phyloP scores from a whole-genome alignment of 1,140 invertebrate genomes.

The Drosophila trapezifrons region DNA sequence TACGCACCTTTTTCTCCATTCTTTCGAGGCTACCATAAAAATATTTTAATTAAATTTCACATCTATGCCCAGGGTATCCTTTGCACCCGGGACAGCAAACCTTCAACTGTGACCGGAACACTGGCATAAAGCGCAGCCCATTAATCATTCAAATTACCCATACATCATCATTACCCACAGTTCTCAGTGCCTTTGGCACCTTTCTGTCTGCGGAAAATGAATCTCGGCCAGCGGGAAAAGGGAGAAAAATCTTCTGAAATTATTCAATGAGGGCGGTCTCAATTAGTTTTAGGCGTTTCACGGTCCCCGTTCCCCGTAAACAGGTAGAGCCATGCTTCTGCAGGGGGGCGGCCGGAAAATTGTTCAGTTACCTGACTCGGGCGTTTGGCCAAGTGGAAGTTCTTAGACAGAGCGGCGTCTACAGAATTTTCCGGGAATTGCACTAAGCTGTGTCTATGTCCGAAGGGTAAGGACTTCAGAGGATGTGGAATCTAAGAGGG shows the following conservation, averaged over 20 bases:
- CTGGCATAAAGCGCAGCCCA: conserved; percentile 72
- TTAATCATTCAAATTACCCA: conserved; percentile 82
- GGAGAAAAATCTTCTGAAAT: conserved; percentile 65
- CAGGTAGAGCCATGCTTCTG: conserved; percentile 49
- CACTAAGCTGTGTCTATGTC: conserved; percentile 56
- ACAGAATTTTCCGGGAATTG: conserved; percentile 61
- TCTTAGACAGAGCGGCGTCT: conserved; percentile 64
- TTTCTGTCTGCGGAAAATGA: conserved; percentile 61
- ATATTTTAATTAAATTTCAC: conserved; percentile 82
- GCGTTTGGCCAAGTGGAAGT: conserved; percentile 66
- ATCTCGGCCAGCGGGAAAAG: conserved; percentile 30
- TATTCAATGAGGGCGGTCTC: conserved; percentile 83
- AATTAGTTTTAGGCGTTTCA: conserved; percentile 79
- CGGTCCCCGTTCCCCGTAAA: conserved; percentile 42
- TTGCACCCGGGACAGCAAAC: conserved; percentile 40
- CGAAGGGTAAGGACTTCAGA: conserved; percentile 11
- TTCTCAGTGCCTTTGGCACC: conserved; percentile 53
- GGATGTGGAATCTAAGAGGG: conserved; percentile 21
- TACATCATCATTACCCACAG: conserved; percentile 79
- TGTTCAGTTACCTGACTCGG: conserved; percentile 61
- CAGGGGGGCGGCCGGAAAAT: conserved; percentile 24
- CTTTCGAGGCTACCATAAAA: conserved; percentile 66
- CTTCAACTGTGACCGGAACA: conserved; percentile 63
- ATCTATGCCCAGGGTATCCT: conserved; percentile 64
- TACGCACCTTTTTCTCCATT: conserved; percentile 35